phyloP scores from a whole-genome alignment of 2,113 vertebrate species.

The Xiphophorus hellerii region DNA sequence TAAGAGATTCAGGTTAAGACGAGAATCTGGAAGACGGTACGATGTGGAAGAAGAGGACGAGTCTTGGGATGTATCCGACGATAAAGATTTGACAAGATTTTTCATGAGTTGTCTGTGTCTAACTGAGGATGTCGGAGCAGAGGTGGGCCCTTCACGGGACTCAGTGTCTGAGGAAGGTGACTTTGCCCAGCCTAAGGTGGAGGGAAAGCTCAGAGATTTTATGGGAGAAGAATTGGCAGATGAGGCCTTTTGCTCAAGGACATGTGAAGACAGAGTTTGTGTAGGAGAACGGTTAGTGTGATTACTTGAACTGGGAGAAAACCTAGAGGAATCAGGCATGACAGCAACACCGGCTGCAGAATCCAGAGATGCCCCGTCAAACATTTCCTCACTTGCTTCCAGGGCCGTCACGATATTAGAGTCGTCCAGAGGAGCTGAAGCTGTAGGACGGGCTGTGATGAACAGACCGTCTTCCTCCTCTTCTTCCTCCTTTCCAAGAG shows the following conservation, averaged over 20 bases:
- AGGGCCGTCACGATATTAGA: conserved; percentile 88
- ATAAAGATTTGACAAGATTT: conserved; percentile 93
- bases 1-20: conserved; percentile 95
- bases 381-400: conserved; percentile 93
- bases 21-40: conserved; percentile 86
- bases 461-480: conserved; percentile 91
- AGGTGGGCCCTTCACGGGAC: conserved; percentile 82
- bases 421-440: conserved; percentile 79
- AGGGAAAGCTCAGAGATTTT: conserved; percentile 82
- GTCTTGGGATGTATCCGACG: conserved; percentile 90
- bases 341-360: conserved; percentile 68
- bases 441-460: conserved; percentile 49
- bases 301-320: conserved; percentile 36
- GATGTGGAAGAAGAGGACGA: conserved; percentile 67
- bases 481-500: conserved; percentile 93
- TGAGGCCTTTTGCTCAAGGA: conserved; percentile 82
- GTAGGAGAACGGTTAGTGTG: conserved; percentile 31
- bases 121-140: conserved; percentile 72
- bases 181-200: conserved; percentile 85
- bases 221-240: conserved; percentile 83
- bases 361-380: conserved; percentile 76
- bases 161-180: conserved; percentile 91
- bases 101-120: conserved; percentile 93
- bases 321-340: conserved; percentile 73
- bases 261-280: conserved; percentile 65